Percentiles rank a stretch among this genome's conserved stretches.
phyloP scores from a whole-genome alignment of 1,140 invertebrate genomes.

The Paraescarpia echinospica region DNA sequence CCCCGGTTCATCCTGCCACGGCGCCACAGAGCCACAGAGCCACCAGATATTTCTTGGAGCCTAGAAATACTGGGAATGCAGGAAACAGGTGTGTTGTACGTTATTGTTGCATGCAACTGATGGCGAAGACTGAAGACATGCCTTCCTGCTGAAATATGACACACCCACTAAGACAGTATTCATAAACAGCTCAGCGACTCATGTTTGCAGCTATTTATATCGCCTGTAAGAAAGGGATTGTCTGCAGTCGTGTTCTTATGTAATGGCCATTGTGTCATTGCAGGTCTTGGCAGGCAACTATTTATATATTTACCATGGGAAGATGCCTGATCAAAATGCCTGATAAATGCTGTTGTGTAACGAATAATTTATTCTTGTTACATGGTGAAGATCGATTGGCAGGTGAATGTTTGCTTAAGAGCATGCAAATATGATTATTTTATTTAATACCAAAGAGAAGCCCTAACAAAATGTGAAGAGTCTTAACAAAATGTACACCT shows the following conservation, averaged over 20 bases:
- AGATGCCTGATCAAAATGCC: not conserved
- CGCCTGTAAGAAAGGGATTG: not conserved
- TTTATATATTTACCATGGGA: not conserved
- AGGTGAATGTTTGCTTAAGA: not conserved
- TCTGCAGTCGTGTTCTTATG: not conserved
- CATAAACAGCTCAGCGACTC: not conserved
- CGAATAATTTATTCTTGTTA: not conserved
- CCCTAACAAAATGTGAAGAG: too few relatives aligned
- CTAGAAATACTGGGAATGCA: conserved; percentile 5
- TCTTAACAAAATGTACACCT: not conserved
- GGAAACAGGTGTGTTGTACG: not conserved
- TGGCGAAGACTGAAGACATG: not conserved
- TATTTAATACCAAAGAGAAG: too few relatives aligned
- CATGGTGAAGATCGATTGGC: not conserved
- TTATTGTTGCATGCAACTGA: not conserved
- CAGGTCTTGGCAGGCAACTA: not conserved
- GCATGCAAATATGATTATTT: not conserved
- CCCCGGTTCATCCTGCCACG: not conserved
- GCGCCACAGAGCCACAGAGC: not conserved
- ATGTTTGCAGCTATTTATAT: not conserved
- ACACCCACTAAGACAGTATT: not conserved
- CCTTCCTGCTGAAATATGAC: not conserved
- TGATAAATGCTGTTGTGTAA: not conserved
- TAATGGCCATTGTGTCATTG: not conserved
- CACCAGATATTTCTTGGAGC: not conserved